A percentile compares a stretch with the other conserved stretches of the same genome.
These are phyloP conservation scores for Theonella swinhoei DNA, from an alignment of 37 sponge, comb jelly and placozoan genomes.

Conservation along the genomic window DNA sequence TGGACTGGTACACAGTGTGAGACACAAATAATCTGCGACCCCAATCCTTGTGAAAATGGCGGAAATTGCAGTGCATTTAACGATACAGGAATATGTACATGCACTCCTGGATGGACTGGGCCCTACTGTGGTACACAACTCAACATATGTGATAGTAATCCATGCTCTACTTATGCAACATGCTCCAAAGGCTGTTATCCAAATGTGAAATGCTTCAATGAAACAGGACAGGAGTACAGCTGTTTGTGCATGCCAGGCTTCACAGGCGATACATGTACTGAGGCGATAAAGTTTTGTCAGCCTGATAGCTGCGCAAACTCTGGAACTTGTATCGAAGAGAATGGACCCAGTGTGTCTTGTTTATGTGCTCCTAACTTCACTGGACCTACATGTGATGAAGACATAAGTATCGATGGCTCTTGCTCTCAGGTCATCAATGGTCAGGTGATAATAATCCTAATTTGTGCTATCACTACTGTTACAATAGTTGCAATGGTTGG, in stretches of 20 bases:
- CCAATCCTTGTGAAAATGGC: neutral
- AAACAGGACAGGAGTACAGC: neutral
- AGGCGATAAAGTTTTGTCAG: neutral
- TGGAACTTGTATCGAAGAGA: slow-evolving; percentile 8
- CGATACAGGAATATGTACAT: neutral
- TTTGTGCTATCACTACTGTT: neutral
- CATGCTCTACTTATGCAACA: neutral
- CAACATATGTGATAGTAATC: neutral
- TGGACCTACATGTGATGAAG: neutral
- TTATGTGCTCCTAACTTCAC: slow-evolving; percentile 3
- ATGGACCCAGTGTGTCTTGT: neutral
- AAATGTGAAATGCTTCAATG: neutral
- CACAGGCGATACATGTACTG: neutral
- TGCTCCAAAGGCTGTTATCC: neutral
- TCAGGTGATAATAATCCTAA: neutral
- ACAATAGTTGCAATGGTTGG: neutral
- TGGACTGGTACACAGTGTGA: neutral
- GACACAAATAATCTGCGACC: neutral
- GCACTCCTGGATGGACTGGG: neutral
- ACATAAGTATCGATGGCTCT: neutral
- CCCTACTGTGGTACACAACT: neutral
- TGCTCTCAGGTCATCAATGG: neutral
- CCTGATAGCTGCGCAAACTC: neutral
- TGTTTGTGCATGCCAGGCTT: neutral
- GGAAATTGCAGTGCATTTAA: neutral